Evolutionary conservation across 2,888 invertebrate genomes (phyloP), one percentile per base, ranked within the genome.

Genomic region (Himalopsyche anomala): DNA sequence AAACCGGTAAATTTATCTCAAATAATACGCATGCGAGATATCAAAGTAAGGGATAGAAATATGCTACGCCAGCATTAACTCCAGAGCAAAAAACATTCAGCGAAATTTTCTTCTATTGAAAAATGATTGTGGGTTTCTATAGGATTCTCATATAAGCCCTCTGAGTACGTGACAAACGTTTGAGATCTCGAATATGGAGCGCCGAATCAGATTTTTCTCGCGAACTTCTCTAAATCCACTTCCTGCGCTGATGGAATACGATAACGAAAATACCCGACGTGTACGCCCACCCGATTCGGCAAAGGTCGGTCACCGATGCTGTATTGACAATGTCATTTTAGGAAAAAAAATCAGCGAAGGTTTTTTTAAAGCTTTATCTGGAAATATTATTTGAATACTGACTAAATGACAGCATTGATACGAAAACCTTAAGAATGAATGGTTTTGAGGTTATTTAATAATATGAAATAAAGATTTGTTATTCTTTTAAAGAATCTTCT

Each of bases 81-180:
- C 28, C 28, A 19, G 8, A 19, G 56, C 5, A 62, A 62, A 80
- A 80, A 80, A 40, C 80, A 4, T 42, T 80, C 80, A 12, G n/a
- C 17, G 36, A 80, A 80, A 40, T 80, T 36, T 80, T 42, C 5
- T 8, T 80, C 80, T 42, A 80, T 80, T 80, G 40, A 80, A 80
- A 80, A 80, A 80, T 80, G 80, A 80, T 80, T 80, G 80, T 80
- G 42, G 36, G 80, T 80, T 80, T 80, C 28, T 38, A n/a, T 80
- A 80, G 80, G 80, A 40, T 80, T 80, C 42, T 12, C 38, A 40
- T 40, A 38, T 40, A 80, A 80, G 80, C 80, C 80, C 40, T 40
- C 80, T n/a, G 40, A 80, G 80, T 40, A 80, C 80, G 80, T 80
- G 80, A 80, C 80, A 80, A 80, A 28, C 80, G 80, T 80, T 40